These are phyloP conservation scores for Odontomachus brunneus DNA, from an alignment of 1,140 invertebrate species.

Conservation along the genomic window DNA sequence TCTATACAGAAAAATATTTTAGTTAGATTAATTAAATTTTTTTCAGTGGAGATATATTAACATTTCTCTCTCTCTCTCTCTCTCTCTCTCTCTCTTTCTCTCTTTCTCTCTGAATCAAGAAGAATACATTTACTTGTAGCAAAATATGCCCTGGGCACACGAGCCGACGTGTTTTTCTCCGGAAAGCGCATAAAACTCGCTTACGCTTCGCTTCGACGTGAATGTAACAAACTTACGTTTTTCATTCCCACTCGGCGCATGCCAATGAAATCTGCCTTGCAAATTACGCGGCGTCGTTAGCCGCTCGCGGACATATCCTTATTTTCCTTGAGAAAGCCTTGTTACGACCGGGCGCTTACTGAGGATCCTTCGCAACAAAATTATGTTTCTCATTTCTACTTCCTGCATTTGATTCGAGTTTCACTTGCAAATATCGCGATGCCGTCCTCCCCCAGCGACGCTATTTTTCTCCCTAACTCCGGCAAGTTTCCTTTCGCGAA, in stretches of 20 bases:
- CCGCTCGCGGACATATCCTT: slow-evolving; percentile 56
- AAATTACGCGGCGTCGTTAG: slow-evolving; percentile 53
- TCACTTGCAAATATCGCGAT: slow-evolving; percentile 62
- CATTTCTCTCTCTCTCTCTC: too few species aligned
- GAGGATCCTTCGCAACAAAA: slow-evolving; percentile 56
- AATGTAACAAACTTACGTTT: slow-evolving; percentile 53
- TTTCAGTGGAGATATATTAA: too few species aligned
- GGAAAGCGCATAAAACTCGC: slow-evolving; percentile 22
- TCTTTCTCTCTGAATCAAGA: too few species aligned
- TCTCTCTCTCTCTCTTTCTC: too few species aligned
- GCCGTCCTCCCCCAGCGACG: slow-evolving; percentile 30
- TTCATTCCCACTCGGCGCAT: slow-evolving; percentile 51
- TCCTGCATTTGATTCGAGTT: slow-evolving; percentile 64
- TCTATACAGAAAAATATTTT: too few species aligned
- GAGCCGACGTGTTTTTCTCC: too few species aligned
- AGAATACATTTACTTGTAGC: too few species aligned
- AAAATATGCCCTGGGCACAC: too few species aligned
- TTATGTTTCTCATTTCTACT: slow-evolving; percentile 63
- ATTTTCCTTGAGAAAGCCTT: slow-evolving; percentile 55
- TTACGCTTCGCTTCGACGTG: slow-evolving; percentile 18
- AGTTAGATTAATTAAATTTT: too few species aligned
- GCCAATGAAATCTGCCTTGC: slow-evolving; percentile 58
- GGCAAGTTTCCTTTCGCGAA: slow-evolving; percentile 25
- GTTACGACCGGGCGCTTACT: slow-evolving; percentile 48
- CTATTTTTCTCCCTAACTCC: slow-evolving; percentile 59